A percentile compares a stretch with the other conserved stretches of the same genome.
These are phyloP conservation scores for Chloromyia formosa DNA, from an alignment of 2,888 invertebrate species.

Conservation along the genomic window DNA sequence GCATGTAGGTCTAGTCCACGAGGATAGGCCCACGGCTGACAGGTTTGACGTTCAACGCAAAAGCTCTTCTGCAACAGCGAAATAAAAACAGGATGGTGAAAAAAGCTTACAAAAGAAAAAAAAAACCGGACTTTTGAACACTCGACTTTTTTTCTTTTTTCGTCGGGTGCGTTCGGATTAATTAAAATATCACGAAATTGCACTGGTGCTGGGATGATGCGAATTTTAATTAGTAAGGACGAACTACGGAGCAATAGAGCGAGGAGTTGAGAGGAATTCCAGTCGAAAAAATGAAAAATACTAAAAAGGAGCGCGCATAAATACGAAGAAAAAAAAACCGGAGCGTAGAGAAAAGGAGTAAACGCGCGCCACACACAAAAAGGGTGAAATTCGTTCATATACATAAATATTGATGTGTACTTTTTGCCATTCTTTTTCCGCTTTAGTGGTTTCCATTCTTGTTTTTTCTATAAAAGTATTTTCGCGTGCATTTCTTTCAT, in stretches of 20 bases:
- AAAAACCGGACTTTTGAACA: slow-evolving; percentile 34
- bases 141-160: slow-evolving; percentile 26
- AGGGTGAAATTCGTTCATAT: neutral
- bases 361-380: neutral
- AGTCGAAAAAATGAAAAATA: slow-evolving; percentile 6
- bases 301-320: neutral
- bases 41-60: slow-evolving; percentile 17
- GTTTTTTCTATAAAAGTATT: slow-evolving; percentile 30
- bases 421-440: slow-evolving; percentile 40
- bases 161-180: slow-evolving; percentile 44
- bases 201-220: slow-evolving; percentile 26
- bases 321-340: neutral
- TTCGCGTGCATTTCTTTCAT: slow-evolving; percentile 30
- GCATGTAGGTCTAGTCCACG: slow-evolving; percentile 8
- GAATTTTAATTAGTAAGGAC: slow-evolving; percentile 45
- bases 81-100: slow-evolving; percentile 1
- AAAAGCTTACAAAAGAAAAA: neutral
- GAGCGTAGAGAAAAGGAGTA: neutral
- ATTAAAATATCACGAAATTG: slow-evolving; percentile 46
- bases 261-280: slow-evolving; percentile 4
- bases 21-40: slow-evolving; percentile 36
- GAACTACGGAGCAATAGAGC: slow-evolving; percentile 3
- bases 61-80: slow-evolving; percentile 4
- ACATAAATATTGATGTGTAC: slow-evolving; percentile 1
- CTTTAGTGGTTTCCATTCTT: slow-evolving; percentile 38